A percentile compares a stretch with the other conserved stretches of the same genome.
Evolutionary conservation across 2,888 invertebrate species (phyloP).

Genomic region (Pandemis heparana): DNA sequence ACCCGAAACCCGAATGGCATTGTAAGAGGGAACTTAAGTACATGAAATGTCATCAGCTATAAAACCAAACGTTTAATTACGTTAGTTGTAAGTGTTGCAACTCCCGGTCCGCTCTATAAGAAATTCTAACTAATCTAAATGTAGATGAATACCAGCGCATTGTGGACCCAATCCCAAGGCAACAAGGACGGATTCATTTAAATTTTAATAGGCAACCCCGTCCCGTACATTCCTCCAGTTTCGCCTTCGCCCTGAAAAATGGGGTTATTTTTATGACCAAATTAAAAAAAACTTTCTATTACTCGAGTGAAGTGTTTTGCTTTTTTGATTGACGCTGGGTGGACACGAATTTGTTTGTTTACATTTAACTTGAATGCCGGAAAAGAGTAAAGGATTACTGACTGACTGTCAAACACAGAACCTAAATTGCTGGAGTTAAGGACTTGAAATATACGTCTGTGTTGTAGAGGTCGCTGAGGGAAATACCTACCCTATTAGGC

Average conservation of each 20-base stretch:
- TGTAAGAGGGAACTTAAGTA: no score
- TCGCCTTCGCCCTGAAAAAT: slow-evolving; percentile 18
- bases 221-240: slow-evolving; percentile 46
- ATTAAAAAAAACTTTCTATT: slow-evolving; percentile 25
- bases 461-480: no score
- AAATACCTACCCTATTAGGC: background rate
- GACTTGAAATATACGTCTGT: no score
- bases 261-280: slow-evolving; percentile 28
- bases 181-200: slow-evolving; percentile 42
- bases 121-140: slow-evolving; percentile 61
- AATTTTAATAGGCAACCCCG: slow-evolving; percentile 61
- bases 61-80: background rate
- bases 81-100: background rate
- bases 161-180: slow-evolving; percentile 49
- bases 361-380: slow-evolving; percentile 8
- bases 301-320: slow-evolving; percentile 23
- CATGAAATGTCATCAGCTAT: no score
- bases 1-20: no score
- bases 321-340: slow-evolving; percentile 33
- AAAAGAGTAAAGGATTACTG: background rate
- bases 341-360: slow-evolving; percentile 34
- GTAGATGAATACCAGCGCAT: slow-evolving; percentile 58
- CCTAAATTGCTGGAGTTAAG: no score
- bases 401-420: background rate
- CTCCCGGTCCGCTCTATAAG: slow-evolving; percentile 53